Evolutionary conservation across 2,888 invertebrate genomes (phyloP).

Genomic region (Erebia epiphron): DNA sequence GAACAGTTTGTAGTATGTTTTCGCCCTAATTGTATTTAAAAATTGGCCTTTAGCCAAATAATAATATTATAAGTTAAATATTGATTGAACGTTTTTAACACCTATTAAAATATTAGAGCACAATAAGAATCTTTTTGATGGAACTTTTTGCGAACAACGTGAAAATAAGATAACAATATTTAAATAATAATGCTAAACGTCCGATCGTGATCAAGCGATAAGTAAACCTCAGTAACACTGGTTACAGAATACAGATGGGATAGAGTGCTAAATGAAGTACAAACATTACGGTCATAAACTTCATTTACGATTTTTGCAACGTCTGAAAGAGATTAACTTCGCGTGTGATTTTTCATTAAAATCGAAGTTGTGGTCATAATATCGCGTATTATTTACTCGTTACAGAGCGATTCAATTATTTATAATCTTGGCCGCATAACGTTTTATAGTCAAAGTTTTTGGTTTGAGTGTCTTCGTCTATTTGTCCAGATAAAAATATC

Average conservation of each 20-base stretch:
- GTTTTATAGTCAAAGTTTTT: no score
- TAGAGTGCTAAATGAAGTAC: constrained; percentile 26
- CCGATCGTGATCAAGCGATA: constrained; percentile 37
- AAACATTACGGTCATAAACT: constrained; percentile 37
- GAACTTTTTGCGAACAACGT: neutral
- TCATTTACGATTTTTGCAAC: constrained; percentile 34
- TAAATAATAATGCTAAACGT: neutral
- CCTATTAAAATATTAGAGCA: neutral
- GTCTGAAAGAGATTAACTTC: constrained; percentile 38
- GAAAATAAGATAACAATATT: constrained; percentile 4
- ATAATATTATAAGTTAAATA: no score
- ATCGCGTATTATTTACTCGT: no score
- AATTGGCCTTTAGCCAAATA: no score
- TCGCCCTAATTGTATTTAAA: no score
- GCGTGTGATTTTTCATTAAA: constrained; percentile 13
- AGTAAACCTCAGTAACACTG: constrained; percentile 12
- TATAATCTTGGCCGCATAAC: no score
- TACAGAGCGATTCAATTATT: no score
- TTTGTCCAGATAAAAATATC: no score
- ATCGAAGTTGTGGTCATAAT: no score
- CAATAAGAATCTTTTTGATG: neutral
- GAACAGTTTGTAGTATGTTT: no score
- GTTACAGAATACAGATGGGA: constrained; percentile 23
- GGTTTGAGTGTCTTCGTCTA: no score
- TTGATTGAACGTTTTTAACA: neutral